A percentile compares a stretch with the other conserved stretches of the same genome.
These are phyloP conservation scores for Tupiocoris notatus DNA, from an alignment of 2,888 invertebrate species.

Conservation along the genomic window DNA sequence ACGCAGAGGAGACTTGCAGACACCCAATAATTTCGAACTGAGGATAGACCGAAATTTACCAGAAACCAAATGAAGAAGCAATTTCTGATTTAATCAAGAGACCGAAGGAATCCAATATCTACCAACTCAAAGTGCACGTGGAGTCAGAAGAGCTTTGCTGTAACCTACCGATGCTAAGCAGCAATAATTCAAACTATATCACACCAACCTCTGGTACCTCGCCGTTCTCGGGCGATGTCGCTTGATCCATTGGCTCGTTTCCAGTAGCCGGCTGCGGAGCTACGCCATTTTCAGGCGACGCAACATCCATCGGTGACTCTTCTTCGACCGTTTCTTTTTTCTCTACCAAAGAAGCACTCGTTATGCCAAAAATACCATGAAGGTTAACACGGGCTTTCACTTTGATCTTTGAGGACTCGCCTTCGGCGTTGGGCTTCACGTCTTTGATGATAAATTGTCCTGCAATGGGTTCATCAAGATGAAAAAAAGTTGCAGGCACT, in stretches of 20 bases:
- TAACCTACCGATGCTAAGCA: too few relatives aligned
- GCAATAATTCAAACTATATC: too few relatives aligned
- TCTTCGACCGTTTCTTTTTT: conserved; percentile 55
- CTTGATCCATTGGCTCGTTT: conserved; percentile 35
- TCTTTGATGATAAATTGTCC: conserved; percentile 77
- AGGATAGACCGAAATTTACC: too few relatives aligned
- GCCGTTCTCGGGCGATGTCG: conserved; percentile 41
- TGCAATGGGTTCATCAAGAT: too few relatives aligned
- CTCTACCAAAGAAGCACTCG: conserved; percentile 80
- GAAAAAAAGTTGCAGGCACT: too few relatives aligned
- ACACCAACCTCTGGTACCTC: conserved; percentile 53
- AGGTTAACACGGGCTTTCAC: conserved; percentile 92
- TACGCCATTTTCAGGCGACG: conserved; percentile 27
- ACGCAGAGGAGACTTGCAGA: too few relatives aligned
- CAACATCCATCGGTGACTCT: conserved; percentile 44
- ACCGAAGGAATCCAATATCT: too few relatives aligned
- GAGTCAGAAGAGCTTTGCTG: too few relatives aligned
- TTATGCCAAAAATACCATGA: conserved; percentile 86
- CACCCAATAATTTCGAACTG: too few relatives aligned
- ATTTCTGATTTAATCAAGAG: too few relatives aligned
- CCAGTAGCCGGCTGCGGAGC: conserved; percentile 4
- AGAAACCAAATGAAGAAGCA: too few relatives aligned
- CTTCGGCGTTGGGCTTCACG: conserved; percentile 80
- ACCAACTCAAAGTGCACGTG: too few relatives aligned
- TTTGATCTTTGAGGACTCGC: conserved; percentile 92